Evolutionary conservation across 1,140 invertebrate genomes (phyloP).

Genomic region (Brachionus koreanus): DNA sequence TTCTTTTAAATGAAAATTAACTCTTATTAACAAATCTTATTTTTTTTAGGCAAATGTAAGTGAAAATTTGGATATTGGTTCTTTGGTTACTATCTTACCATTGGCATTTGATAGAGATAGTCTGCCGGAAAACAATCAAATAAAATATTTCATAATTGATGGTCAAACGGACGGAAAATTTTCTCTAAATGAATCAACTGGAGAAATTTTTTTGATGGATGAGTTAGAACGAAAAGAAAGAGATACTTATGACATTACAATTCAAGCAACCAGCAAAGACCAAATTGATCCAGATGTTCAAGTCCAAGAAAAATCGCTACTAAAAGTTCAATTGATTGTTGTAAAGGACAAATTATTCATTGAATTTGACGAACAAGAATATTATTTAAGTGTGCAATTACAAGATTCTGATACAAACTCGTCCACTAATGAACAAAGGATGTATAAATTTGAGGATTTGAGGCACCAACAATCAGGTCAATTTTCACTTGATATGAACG

Average conservation of each 20-base stretch:
- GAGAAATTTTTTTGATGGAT: constrained; percentile 5
- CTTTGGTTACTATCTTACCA: constrained; percentile 16
- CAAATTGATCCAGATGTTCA: not conserved
- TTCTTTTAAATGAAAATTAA: too few species aligned
- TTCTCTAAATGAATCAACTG: not conserved
- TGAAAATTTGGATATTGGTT: constrained; percentile 29
- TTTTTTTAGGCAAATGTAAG: not conserved
- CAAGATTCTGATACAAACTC: not conserved
- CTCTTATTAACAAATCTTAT: not conserved
- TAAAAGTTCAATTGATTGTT: not conserved
- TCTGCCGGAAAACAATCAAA: not conserved
- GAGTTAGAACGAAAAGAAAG: constrained; percentile 8
- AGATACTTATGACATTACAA: not conserved
- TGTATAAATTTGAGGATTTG: constrained; percentile 4
- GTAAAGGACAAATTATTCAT: constrained; percentile 35
- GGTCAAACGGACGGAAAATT: constrained; percentile 7
- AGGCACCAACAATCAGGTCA: not conserved
- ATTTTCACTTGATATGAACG: not conserved
- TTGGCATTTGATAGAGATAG: constrained; percentile 15
- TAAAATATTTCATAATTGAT: constrained; percentile 14
- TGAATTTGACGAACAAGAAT: constrained; percentile 31
- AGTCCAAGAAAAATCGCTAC: not conserved
- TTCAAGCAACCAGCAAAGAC: constrained; percentile 3
- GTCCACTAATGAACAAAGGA: not conserved
- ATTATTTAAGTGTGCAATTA: constrained; percentile 21